Evolutionary conservation across 1,140 invertebrate genomes (phyloP).

Genomic region (Temnothorax longispinosus): DNA sequence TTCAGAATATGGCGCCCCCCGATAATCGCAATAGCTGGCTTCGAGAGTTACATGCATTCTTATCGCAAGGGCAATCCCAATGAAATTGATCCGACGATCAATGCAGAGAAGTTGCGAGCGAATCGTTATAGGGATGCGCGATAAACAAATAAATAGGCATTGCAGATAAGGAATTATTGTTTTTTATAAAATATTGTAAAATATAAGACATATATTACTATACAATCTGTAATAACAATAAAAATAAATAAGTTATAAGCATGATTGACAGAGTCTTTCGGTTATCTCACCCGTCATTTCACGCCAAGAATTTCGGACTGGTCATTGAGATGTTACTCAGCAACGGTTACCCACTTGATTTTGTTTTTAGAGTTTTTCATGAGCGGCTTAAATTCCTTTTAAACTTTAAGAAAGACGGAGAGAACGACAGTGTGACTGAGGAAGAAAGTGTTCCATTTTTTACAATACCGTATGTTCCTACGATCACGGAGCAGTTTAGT

Average conservation of each 20-base stretch:
- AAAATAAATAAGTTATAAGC: background rate
- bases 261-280: too few species aligned
- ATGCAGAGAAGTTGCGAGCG: background rate
- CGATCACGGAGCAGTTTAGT: too few species aligned
- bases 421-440: too few species aligned
- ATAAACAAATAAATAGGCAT: background rate
- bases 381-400: too few species aligned
- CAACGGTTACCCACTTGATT: too few species aligned
- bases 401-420: too few species aligned
- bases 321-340: too few species aligned
- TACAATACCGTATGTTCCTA: too few species aligned
- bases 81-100: background rate
- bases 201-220: background rate
- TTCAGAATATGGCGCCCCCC: constrained; percentile 29
- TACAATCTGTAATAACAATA: background rate
- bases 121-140: background rate
- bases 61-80: constrained; percentile 17
- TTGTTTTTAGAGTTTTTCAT: too few species aligned
- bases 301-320: too few species aligned
- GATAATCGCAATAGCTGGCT: constrained; percentile 46
- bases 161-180: background rate
- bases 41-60: constrained; percentile 44
- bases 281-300: too few species aligned
- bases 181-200: background rate
- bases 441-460: too few species aligned